Conservation (phyloP, 2,888 invertebrate species). For the Anaspis maculata region DNA sequence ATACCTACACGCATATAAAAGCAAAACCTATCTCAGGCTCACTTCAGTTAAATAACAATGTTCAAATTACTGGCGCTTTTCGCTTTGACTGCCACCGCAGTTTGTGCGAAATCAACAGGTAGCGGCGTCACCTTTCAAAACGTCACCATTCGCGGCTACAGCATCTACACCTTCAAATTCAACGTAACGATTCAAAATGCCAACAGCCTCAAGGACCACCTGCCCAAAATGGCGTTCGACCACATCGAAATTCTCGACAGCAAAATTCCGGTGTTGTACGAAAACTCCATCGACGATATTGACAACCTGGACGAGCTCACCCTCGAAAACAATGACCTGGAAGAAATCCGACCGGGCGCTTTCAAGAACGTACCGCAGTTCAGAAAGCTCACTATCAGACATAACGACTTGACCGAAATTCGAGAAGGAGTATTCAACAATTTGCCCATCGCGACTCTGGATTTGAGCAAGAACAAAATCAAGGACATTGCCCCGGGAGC, state of each 20-base stretch:
- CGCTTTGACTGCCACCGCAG: too few species aligned
- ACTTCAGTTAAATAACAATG: too few species aligned
- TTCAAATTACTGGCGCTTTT: too few species aligned
- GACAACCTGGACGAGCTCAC: constrained; percentile 24
- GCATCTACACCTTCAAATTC: constrained; percentile 24
- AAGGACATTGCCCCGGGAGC: constrained; percentile 16
- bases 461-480: constrained; percentile 22
- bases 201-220: constrained; percentile 20
- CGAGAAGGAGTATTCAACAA: constrained; percentile 22
- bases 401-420: constrained; percentile 17
- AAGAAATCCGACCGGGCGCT: constrained; percentile 21
- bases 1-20: too few species aligned
- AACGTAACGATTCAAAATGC: constrained; percentile 20
- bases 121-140: constrained; percentile 22
- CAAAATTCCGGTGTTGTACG: constrained; percentile 23
- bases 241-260: constrained; percentile 23
- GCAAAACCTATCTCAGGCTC: too few species aligned
- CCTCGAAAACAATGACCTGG: constrained; percentile 18
- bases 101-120: neutral
- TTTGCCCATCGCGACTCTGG: constrained; percentile 19
- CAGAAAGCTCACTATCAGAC: constrained; percentile 14
- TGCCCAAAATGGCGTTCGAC: constrained; percentile 22
- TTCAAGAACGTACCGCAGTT: constrained; percentile 19
- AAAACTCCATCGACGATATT: constrained; percentile 22
- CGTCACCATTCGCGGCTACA: constrained; percentile 24